Conservation (phyloP, 1,140 invertebrate species). For the Calliopsis andreniformis region DNA sequence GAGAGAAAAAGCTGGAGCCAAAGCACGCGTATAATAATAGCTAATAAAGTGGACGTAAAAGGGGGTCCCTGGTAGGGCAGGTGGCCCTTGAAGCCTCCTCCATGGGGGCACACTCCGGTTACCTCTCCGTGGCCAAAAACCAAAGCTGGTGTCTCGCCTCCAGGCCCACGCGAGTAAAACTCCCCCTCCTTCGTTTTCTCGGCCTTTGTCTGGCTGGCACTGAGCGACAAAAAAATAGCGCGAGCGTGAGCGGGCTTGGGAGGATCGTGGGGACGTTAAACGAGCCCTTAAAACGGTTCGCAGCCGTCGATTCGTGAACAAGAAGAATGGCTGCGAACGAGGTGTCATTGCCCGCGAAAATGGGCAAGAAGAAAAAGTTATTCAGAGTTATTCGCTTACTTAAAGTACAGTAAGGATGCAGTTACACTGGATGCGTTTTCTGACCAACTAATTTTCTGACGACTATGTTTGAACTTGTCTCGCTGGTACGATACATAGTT, state of each 20-base stretch:
- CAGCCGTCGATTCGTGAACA: slow-evolving; percentile 46
- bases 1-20: slow-evolving; percentile 49
- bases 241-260: slow-evolving; percentile 50
- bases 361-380: too few species aligned
- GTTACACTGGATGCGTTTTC: too few species aligned
- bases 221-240: slow-evolving; percentile 74
- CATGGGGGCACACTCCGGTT: slow-evolving; percentile 69
- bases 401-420: too few species aligned
- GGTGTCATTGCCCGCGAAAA: neutral
- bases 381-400: too few species aligned
- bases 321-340: neutral
- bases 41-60: slow-evolving; percentile 79
- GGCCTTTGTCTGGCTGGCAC: slow-evolving; percentile 67
- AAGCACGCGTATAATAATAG: slow-evolving; percentile 80
- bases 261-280: slow-evolving; percentile 64
- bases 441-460: too few species aligned
- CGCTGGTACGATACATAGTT: too few species aligned
- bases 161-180: slow-evolving; percentile 67
- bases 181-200: slow-evolving; percentile 17
- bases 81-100: slow-evolving; percentile 70
- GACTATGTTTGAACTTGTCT: too few species aligned
- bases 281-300: slow-evolving; percentile 58
- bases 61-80: slow-evolving; percentile 71
- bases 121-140: slow-evolving; percentile 66
- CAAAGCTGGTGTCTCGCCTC: slow-evolving; percentile 63